These are phyloP conservation scores for Poeciliopsis retropinna DNA, from an alignment of 2,113 vertebrate species.

Conservation along the genomic window DNA sequence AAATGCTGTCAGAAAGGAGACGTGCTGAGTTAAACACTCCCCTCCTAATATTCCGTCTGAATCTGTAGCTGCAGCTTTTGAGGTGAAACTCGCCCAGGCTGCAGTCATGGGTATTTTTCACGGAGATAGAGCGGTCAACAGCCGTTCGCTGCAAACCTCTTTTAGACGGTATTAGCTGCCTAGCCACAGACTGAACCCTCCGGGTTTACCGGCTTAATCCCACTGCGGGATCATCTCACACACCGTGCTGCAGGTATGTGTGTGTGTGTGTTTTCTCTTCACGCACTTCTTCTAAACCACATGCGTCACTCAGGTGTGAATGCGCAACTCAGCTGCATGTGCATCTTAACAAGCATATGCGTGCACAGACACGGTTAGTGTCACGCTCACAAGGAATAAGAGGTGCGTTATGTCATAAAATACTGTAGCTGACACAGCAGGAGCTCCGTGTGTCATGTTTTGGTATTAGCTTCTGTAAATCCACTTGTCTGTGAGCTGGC, in stretches of 20 bases:
- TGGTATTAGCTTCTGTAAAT: neutral
- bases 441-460: constrained; percentile 9
- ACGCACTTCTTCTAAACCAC: constrained; percentile 37
- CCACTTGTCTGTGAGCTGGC: constrained; percentile 1
- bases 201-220: constrained; percentile 65
- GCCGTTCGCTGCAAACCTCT: constrained; percentile 43
- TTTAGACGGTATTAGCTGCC: constrained; percentile 64
- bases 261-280: constrained; percentile 20
- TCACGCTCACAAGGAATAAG: constrained; percentile 42
- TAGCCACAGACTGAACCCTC: constrained; percentile 47
- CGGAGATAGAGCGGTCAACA: constrained; percentile 22
- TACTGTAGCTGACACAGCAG: neutral
- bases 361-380: constrained; percentile 28
- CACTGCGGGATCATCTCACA: constrained; percentile 42
- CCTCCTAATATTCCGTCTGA: neutral
- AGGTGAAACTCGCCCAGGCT: neutral
- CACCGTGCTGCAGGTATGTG: constrained; percentile 11
- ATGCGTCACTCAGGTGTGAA: constrained; percentile 59
- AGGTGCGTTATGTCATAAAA: constrained; percentile 3
- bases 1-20: constrained; percentile 5
- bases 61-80: neutral
- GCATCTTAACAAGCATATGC: constrained; percentile 21
- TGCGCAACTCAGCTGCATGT: constrained; percentile 45
- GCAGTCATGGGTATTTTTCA: constrained; percentile 10
- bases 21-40: constrained; percentile 1